These are phyloP conservation scores for Zoanthus solanderi DNA, from an alignment of 92 coral and sea anemone species.

Conservation along the genomic window DNA sequence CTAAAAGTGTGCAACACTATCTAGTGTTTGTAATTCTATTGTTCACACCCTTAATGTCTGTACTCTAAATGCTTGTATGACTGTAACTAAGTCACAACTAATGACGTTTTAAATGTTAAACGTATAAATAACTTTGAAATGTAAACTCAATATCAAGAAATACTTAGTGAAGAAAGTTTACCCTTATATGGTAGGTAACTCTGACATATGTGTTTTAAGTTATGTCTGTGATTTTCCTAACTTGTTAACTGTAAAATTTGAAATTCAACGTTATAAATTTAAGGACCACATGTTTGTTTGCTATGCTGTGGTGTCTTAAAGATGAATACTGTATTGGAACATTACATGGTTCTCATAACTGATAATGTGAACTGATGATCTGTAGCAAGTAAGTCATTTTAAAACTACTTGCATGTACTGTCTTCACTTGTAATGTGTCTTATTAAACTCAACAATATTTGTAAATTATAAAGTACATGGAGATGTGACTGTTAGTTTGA, in stretches of 20 bases:
- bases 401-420: constrained; percentile 46
- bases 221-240: constrained; percentile 38
- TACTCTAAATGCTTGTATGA: not conserved
- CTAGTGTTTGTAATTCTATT: not conserved
- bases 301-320: constrained; percentile 27
- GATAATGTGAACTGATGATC: constrained; percentile 45
- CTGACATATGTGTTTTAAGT: not conserved
- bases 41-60: not conserved
- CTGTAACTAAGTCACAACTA: constrained; percentile 15
- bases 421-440: constrained; percentile 39
- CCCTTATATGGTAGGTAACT: constrained; percentile 3
- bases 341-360: constrained; percentile 38
- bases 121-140: constrained; percentile 37
- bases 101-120: constrained; percentile 36
- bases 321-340: not conserved
- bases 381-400: constrained; percentile 44
- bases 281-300: constrained; percentile 31
- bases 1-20: not conserved
- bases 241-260: constrained; percentile 33
- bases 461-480: not conserved
- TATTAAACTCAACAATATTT: constrained; percentile 45
- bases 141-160: constrained; percentile 35
- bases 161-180: constrained; percentile 4
- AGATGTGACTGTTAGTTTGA: constrained; percentile 43
- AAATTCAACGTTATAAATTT: constrained; percentile 23